Evolutionary conservation across 2,888 invertebrate species (phyloP), one percentile per base, ranked within the genome.

Genomic region (Ptilodon capucinus): DNA sequence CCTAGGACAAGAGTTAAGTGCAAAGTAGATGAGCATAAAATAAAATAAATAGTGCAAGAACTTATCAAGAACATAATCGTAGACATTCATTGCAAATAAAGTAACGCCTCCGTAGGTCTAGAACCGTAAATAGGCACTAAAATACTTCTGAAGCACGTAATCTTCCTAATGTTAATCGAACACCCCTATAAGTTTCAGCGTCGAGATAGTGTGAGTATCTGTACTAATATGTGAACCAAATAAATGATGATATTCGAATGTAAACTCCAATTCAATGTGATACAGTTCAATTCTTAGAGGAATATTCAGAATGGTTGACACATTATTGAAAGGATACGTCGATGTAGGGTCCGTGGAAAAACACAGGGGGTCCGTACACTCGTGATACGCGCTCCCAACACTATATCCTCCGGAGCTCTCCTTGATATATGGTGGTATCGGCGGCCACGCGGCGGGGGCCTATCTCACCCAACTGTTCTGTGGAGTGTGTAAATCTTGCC

Each of bases 321-420:
- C 28, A 4, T 28, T 28, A n/a, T 28, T 28, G 28, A 28, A n/a
- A 11, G n/a, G 28, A 2, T 2, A n/a, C 1, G 28, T 3, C 28
- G 28, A 67, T 39, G 39, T 16, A 23, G 25, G 66, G 63, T 65
- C 56, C 56, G 62, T 61, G 53, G 68, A 62, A 71, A 74, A 74
- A 73, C 71, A 36, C 36, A 2, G 4, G 13, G 32, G 13, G 32
- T n/a, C 32, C 23, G 8, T 23, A 73, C 71, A 72, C 67, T 70
- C 63, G 60, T 46, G 43, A 61, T 66, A 74, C 72, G 74, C 71
- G 74, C 65, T n/a, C 66, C 58, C 53, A 54, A 60, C 63, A 60
- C 57, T 64, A 60, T 61, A 64, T 68, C 69, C 71, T 62, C 45
- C 13, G 34, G 43, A 25, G 55, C 53, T 53, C 62, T 49, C 62